These are phyloP conservation scores for Chloroceryle inda DNA, from an alignment of 2,797 vertebrate genomes.

Conservation along the genomic window DNA sequence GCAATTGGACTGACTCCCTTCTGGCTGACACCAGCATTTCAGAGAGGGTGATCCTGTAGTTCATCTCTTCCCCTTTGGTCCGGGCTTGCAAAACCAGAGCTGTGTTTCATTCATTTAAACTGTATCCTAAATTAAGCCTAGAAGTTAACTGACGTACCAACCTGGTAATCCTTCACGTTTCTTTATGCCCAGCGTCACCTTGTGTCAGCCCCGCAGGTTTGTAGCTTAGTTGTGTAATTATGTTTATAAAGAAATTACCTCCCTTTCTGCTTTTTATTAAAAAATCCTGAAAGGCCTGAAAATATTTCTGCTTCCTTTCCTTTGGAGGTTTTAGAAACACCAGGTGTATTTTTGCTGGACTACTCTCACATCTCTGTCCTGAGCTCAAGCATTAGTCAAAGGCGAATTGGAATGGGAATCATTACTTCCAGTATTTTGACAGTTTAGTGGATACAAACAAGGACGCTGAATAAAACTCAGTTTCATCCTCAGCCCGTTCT, in stretches of 20 bases:
- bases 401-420: background rate
- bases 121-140: background rate
- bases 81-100: background rate
- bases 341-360: background rate
- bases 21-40: background rate
- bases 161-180: background rate
- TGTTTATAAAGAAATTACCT: background rate
- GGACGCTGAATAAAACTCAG: background rate
- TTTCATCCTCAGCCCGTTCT: background rate
- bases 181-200: background rate
- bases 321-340: background rate
- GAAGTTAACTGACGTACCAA: background rate
- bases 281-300: background rate
- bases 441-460: background rate
- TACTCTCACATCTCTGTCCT: background rate
- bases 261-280: background rate
- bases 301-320: background rate
- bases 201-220: background rate
- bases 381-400: background rate
- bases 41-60: background rate
- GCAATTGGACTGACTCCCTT: background rate
- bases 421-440: background rate
- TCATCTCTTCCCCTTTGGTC: background rate
- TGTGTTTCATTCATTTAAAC: background rate
- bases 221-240: background rate